Conservation (phyloP, 2,113 vertebrate species). For the Octodon degus region DNA sequence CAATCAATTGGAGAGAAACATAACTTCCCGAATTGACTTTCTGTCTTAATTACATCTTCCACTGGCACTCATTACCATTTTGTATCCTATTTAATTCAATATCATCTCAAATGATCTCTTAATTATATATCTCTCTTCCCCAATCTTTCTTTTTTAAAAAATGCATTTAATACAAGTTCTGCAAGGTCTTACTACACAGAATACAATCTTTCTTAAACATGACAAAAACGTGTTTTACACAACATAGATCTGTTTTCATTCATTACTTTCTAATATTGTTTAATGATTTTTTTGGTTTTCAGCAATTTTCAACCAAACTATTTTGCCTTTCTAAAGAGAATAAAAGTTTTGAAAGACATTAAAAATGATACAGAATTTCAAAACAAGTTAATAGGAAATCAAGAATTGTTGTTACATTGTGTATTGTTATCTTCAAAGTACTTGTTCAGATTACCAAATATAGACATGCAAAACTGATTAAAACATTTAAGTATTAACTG, state of each 20-base stretch:
- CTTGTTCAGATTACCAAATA: too few relatives aligned
- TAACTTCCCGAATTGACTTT: constrained; percentile 31
- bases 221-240: not conserved
- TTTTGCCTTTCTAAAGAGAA: too few relatives aligned
- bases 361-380: too few relatives aligned
- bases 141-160: not conserved
- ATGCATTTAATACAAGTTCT: too few relatives aligned
- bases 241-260: not conserved
- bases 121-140: not conserved
- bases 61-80: not conserved
- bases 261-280: not conserved
- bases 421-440: too few relatives aligned
- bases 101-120: not conserved
- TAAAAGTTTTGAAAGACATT: too few relatives aligned
- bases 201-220: not conserved
- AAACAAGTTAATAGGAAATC: too few relatives aligned
- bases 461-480: too few relatives aligned
- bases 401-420: too few relatives aligned
- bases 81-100: not conserved
- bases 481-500: too few relatives aligned
- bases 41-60: not conserved
- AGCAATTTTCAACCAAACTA: not conserved
- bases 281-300: not conserved
- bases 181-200: too few relatives aligned
- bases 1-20: constrained; percentile 37